Conservation (phyloP, 2,797 vertebrate genomes). For the Falco novaeseelandiae region DNA sequence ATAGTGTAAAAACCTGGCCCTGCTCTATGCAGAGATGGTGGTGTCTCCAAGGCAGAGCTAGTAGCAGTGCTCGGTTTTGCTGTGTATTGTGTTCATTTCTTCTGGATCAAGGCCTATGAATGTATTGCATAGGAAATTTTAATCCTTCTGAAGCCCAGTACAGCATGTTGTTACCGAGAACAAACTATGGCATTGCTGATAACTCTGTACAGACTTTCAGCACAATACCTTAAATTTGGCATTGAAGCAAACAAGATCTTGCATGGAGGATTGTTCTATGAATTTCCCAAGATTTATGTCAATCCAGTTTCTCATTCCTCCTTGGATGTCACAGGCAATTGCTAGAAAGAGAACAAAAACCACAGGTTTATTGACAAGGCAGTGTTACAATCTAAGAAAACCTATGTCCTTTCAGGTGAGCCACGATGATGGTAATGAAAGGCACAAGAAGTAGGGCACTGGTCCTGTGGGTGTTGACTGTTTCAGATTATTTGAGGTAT, state of each 20-base stretch:
- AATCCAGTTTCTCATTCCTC: not conserved
- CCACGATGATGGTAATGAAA: not conserved
- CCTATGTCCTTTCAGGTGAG: not conserved
- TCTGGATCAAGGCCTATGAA: not conserved
- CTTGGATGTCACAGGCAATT: not conserved
- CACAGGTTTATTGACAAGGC: not conserved
- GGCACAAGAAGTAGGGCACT: not conserved
- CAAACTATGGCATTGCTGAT: not conserved
- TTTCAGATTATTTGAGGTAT: not conserved
- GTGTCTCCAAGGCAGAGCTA: not conserved
- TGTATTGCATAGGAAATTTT: not conserved
- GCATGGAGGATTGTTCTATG: not conserved
- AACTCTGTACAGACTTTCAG: not conserved
- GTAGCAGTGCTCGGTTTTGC: not conserved
- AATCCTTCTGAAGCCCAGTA: not conserved
- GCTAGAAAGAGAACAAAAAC: not conserved
- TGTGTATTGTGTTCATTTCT: not conserved
- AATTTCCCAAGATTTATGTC: not conserved
- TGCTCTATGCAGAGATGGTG: not conserved
- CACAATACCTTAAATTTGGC: not conserved
- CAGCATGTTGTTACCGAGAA: not conserved
- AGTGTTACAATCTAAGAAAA: not conserved
- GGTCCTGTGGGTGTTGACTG: not conserved
- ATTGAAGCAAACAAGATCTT: not conserved
- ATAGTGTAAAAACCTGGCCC: not conserved